Base-by-base conservation (phyloP, 2,797 vertebrate genomes). In the Synanceia verrucosa region DNA sequence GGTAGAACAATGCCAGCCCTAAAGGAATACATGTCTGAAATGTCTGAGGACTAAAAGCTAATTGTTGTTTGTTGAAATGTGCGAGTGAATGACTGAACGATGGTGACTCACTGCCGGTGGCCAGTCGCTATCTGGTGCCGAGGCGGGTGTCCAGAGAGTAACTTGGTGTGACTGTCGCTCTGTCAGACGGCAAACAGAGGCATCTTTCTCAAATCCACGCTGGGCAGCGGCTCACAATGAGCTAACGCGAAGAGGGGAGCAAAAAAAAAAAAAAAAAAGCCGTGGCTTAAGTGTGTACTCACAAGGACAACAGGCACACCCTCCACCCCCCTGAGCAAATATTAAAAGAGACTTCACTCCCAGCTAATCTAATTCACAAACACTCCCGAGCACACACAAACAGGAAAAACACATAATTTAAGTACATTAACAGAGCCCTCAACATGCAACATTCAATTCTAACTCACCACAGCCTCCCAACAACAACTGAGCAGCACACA, bases 141-240 rank as follows among this genome's bases (percentile, higher is more conserved):
- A 90, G 89, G 90, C 84, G 89, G 86, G 80, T 82, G 87, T 89
- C 83, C 87, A 74, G 72, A 76, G 74, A 60, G 82, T 88, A 86
- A 81, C 78, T 86, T 78, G 65, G 81, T 82, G 86, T 86, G 84
- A 87, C 84, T 87, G 86, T 82, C 55, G 62, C 85, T 88, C 81
- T 63, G 85, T 89, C 84, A 88, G 76, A 89, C 81, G 51, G 79
- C 90, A 92, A 91, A 92, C 86, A 91, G 85, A 89, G 88, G 86
- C 87, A 88, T 88, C 86, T 86, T 87, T 90, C 89, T 90, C 79
- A 90, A 89, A 91, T 89, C 86, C 79, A 73, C 87, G 73, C 85
- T 60, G 84, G 81, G 87, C 88, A 75, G 37, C 67, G 34, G 84
- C 83, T 92, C 79, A 87, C 85, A 90, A 85, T 85, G 80, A 91